These are phyloP conservation scores for Syngnathus scovelli DNA, from an alignment of 2,113 vertebrate species.

Conservation along the genomic window DNA sequence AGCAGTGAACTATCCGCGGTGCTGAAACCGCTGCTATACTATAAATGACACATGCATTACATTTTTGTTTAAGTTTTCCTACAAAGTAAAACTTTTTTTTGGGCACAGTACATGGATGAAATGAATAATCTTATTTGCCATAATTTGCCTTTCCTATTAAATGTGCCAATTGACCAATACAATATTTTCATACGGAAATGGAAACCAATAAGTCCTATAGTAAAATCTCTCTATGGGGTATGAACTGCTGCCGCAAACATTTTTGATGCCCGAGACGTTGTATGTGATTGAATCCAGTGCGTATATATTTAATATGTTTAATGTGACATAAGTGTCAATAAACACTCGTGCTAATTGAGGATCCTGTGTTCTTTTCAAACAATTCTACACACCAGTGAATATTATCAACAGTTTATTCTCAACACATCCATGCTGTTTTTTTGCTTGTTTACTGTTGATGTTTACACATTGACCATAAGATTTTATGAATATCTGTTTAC, in stretches of 20 bases:
- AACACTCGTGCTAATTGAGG: neutral
- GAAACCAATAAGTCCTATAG: constrained; percentile 21
- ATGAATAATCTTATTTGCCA: constrained; percentile 12
- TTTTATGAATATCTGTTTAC: constrained; percentile 54
- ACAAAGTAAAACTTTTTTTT: neutral
- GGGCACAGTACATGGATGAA: neutral
- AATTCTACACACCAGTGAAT: constrained; percentile 26
- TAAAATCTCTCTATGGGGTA: constrained; percentile 29
- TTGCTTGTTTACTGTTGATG: constrained; percentile 50
- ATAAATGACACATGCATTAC: too few species aligned
- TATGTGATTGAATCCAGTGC: constrained; percentile 33
- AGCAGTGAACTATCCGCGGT: constrained; percentile 32
- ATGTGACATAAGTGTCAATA: constrained; percentile 38
- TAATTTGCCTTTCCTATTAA: constrained; percentile 45
- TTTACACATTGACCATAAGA: constrained; percentile 79
- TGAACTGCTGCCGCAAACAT: constrained; percentile 24
- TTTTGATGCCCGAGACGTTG: neutral
- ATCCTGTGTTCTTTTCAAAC: neutral
- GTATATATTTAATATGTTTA: constrained; percentile 64
- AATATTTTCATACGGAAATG: constrained; percentile 60
- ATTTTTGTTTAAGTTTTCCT: neutral
- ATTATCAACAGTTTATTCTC: constrained; percentile 90
- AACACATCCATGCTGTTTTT: constrained; percentile 68
- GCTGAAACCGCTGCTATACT: constrained; percentile 16
- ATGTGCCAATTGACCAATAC: constrained; percentile 32